Evolutionary conservation across 2,797 vertebrate species (phyloP), one percentile per base, ranked within the genome.

Genomic region (Pangasius macronema): DNA sequence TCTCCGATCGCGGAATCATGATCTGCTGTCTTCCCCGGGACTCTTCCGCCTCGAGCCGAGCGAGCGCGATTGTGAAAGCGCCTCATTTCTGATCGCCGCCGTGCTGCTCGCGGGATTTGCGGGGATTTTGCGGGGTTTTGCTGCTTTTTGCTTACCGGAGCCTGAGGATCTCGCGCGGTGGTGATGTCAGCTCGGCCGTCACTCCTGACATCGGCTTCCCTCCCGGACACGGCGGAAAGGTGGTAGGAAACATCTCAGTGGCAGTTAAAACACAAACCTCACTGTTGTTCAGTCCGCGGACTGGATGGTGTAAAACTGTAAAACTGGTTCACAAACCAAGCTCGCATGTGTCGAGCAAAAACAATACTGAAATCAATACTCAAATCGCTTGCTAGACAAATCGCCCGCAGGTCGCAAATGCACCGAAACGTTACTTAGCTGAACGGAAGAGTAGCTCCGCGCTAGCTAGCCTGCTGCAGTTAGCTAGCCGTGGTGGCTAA

Each of bases 171-270:
- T 94, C 92, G 91, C 93, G 88, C 84, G 65, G 87, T 85, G 87
- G 93, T 94, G 95, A 95, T 95, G 95, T 95, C 93, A 92, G 91
- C 93, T 86, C 75, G 94, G 94, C 93, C 93, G 94, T 94, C 93
- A 91, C 93, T 94, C 83, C 83, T 91, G 95, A 96, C 95, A 94
- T 94, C 95, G 96, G 95, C 95, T 95, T 96, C 94, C 90, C 93
- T 91, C 82, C 18, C 93, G 91, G 92, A 93, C 89, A 89, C 94
- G 89, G 91, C 91, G 92, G 91, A 92, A 94, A 91, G 93, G 91
- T 83, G 95, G 96, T 95, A 95, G 88, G 94, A 89, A 93, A 91
- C 84, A 91, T 59, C 87, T 67, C 63, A 14, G 82, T 51, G 46
- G 53, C 63, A 83, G 18, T 83, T 83, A 33, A 51, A 51, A 68